Evolutionary conservation across 2,888 invertebrate species (phyloP), one percentile per base, ranked within the genome.

Genomic region (Marronus borbonicus): DNA sequence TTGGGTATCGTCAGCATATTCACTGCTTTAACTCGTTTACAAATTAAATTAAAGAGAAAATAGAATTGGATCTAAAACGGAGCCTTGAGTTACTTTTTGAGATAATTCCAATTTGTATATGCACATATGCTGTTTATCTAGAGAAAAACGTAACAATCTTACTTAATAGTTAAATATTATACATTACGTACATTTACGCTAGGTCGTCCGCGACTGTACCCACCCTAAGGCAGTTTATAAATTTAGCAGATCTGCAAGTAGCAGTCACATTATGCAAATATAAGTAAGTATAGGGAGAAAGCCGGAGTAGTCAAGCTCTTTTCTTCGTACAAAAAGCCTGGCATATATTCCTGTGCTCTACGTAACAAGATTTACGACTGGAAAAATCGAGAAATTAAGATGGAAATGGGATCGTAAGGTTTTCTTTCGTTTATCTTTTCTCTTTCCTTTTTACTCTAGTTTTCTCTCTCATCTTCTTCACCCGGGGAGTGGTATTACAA

Each of bases 221-320:
- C 17, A 55, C 14, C 7, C 4, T 55, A 55, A 55, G 55, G 7
- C 7, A 55, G 17, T 55, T 55, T 55, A 55, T 55, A 55, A 55
- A 55, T 55, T 55, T 55, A 55, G 55, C 17, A 55, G 55, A 55
- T 55, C 55, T 17, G 55, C 55, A 68, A 65, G 50, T 31, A 24
- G 44, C 12, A 68, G 24, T 76, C 76, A 76, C 72, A 55, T 64
- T 74, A 78, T 74, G 70, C 70, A 69, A 72, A 72, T 60, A 60
- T 20, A 55, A 55, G 55, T 17, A 55, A 55, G 55, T 7, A 55
- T 55, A 55, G 55, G n/a, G 55, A 17, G 55, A n/a, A 55, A 17
- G 17, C 55, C 2, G 8, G 17, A 55, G 55, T 55, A n/a, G n/a
- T 55, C 55, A 17, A n/a, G 55, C 55, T 55, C 17, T 58, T 62